Base-by-base conservation (phyloP, 1,140 invertebrate species). In the Dendrolimus kikuchii region DNA sequence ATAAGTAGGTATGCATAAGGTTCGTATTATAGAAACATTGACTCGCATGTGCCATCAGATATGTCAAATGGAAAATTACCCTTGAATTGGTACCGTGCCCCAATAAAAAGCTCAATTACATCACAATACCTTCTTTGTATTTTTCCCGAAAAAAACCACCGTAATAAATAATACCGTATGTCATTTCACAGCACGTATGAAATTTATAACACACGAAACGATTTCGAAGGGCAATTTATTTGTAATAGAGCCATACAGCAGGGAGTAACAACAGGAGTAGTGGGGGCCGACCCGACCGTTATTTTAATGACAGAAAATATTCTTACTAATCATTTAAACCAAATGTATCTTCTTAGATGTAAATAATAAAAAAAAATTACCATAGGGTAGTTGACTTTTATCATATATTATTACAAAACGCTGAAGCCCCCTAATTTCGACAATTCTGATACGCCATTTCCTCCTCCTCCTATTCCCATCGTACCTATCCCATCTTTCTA, bases 161-260 rank as follows among this genome's bases (percentile, higher is more conserved):
- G 71, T 81, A 77, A 82, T 86, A 84, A 86, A 86, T 86, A 82
- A 81, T 78, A 77, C 79, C 82, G 77, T 84, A 86, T 86, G 82
- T 84, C 82, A 83, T 84, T 86, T 84, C 82, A 83, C 82, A 86
- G 82, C 82, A 86, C 79, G 82, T 86, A 86, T 86, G 79, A 86
- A 83, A 86, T 83, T 83, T 86, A 84, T 86, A 86, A 77, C 79
- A 73, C 69, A 64, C 71, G 70, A 65, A 81, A 68, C 74, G 71
- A 74, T 79, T 76, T 77, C 76, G 73, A 74, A 76, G 70, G 76
- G 77, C 81, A 79, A 86, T 86, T 86, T 86, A 86, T 86, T 83
- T 84, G 76, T 86, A 82, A 86, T 85, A 80, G 76, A 79, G 75
- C 69, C 51, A 63, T 68, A 67, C 64, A 59, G 62, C 59, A 59